These are phyloP conservation scores for Phasia obesa DNA, from an alignment of 2,888 invertebrate species.

Conservation along the genomic window DNA sequence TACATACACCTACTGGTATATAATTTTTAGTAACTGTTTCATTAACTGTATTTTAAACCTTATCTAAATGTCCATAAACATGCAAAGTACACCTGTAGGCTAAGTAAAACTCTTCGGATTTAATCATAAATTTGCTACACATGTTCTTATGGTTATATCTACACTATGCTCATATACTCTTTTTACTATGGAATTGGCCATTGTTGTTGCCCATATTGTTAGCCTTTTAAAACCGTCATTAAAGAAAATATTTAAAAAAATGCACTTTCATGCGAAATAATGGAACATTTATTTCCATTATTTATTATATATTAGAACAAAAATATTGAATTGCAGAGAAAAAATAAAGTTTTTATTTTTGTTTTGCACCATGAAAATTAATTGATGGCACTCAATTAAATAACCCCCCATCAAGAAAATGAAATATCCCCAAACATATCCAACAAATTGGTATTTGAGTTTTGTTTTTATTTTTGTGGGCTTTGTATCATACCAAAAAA, in stretches of 20 bases:
- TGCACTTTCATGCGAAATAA: conserved; percentile 10
- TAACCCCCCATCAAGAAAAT: too few relatives aligned
- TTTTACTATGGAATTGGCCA: too few relatives aligned
- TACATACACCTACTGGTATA: conserved; percentile 29
- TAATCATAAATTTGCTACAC: conserved; percentile 13
- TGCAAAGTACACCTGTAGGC: conserved; percentile 62
- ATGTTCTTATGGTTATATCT: neutral
- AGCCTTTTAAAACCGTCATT: neutral
- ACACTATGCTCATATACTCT: neutral
- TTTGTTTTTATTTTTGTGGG: too few relatives aligned
- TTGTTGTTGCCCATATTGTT: conserved; percentile 23
- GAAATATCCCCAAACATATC: too few relatives aligned
- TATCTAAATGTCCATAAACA: conserved; percentile 58
- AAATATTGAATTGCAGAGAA: neutral
- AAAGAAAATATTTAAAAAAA: conserved; percentile 14
- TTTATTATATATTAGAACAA: neutral
- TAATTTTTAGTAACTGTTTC: conserved; percentile 27
- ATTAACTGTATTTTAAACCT: conserved; percentile 57
- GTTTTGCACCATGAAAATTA: too few relatives aligned
- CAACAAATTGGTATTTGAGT: too few relatives aligned
- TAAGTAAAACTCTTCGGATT: conserved; percentile 10
- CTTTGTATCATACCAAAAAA: too few relatives aligned
- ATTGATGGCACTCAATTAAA: too few relatives aligned
- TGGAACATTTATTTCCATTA: too few relatives aligned
- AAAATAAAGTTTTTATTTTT: too few relatives aligned